Percentiles rank a stretch among this genome's conserved stretches.
phyloP scores from a whole-genome alignment of 2,888 invertebrate genomes.

The Uropetala carovei region DNA sequence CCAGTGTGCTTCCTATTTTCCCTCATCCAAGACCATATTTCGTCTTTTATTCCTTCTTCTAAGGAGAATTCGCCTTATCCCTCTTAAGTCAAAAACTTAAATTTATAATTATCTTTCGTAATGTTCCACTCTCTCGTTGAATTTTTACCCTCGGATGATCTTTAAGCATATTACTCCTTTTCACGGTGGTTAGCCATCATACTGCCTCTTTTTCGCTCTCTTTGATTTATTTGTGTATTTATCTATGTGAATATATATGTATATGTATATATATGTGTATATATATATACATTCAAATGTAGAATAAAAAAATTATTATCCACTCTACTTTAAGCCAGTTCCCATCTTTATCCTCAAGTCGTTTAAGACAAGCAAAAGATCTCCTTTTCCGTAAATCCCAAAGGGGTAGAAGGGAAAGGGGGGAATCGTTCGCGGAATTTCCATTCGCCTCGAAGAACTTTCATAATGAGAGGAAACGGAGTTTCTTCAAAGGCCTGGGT shows the following conservation, averaged over 20 bases:
- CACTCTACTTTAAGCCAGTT: background rate
- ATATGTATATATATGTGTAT: too few relatives aligned
- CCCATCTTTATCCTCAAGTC: background rate
- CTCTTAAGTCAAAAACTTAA: background rate
- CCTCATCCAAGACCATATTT: too few relatives aligned
- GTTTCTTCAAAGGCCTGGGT: background rate
- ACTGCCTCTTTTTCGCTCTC: background rate
- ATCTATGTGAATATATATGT: too few relatives aligned
- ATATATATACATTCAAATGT: background rate
- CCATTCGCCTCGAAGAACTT: background rate
- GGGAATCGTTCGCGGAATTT: background rate
- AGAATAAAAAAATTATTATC: background rate
- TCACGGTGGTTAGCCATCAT: background rate
- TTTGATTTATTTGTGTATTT: background rate
- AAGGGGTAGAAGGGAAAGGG: too few relatives aligned
- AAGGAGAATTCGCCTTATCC: too few relatives aligned
- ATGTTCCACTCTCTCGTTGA: background rate
- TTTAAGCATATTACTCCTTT: background rate
- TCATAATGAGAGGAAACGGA: conserved; percentile 7
- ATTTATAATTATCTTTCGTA: background rate
- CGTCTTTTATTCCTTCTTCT: too few relatives aligned
- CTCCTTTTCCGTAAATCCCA: background rate
- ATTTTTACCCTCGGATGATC: conserved; percentile 10
- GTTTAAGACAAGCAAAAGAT: background rate
- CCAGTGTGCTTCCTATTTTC: too few relatives aligned